Conservation (phyloP, 2,113 vertebrate species). For the Chinchilla lanigera region DNA sequence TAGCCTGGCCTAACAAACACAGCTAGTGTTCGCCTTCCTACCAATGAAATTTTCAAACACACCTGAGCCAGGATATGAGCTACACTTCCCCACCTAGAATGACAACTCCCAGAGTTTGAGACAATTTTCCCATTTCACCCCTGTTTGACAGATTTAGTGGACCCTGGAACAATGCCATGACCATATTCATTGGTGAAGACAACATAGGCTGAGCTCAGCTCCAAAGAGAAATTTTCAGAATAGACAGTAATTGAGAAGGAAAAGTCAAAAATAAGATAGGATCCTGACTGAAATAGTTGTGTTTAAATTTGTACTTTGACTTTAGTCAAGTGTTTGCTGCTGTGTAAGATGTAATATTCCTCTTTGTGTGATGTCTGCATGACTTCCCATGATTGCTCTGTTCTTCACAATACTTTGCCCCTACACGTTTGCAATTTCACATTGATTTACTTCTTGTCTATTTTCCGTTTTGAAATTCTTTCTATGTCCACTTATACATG, state of each 20-base stretch:
- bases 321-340: slow-evolving; percentile 2
- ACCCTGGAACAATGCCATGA: neutral
- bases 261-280: neutral
- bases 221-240: slow-evolving; percentile 3
- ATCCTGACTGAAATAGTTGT: neutral
- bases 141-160: neutral
- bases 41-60: neutral
- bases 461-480: slow-evolving; percentile 21
- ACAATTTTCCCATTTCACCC: neutral
- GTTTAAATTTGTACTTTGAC: neutral
- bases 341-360: neutral
- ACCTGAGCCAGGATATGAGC: neutral
- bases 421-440: neutral
- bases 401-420: neutral
- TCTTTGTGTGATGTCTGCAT: neutral
- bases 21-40: neutral
- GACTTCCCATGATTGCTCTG: neutral
- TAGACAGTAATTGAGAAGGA: neutral
- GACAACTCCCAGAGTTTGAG: neutral
- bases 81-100: neutral
- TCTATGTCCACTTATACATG: neutral
- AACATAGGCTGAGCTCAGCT: neutral
- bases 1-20: neutral
- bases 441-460: neutral
- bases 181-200: neutral